Percentiles rank a stretch among this genome's conserved stretches.
These are phyloP conservation scores for Scelioninae gen. 1 DNA, from an alignment of 2,888 invertebrate species.

Conservation along the genomic window DNA sequence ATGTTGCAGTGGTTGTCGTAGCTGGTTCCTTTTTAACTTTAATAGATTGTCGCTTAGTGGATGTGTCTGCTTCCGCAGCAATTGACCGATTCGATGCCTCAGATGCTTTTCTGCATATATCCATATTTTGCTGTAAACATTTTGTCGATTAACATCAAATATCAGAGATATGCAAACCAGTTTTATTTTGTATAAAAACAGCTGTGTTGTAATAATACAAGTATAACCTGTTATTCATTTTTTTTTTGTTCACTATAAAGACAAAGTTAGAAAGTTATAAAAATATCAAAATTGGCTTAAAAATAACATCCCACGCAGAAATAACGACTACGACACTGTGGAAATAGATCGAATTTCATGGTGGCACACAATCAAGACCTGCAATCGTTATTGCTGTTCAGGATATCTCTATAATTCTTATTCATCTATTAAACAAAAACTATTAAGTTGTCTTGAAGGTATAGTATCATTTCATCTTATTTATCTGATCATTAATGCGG, in stretches of 20 bases:
- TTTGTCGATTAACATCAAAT: conserved; percentile 14
- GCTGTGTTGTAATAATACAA: neutral
- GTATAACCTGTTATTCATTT: conserved; percentile 31
- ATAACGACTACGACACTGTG: too few species aligned
- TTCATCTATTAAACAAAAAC: too few species aligned
- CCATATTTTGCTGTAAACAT: conserved; percentile 74
- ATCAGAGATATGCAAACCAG: conserved; percentile 8
- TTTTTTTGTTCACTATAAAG: too few species aligned
- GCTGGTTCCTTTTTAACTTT: conserved; percentile 85
- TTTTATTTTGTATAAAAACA: neutral
- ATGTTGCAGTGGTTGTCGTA: conserved; percentile 77
- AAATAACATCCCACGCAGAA: too few species aligned
- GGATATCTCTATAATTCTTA: too few species aligned
- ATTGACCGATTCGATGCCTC: conserved; percentile 81
- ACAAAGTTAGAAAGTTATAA: too few species aligned
- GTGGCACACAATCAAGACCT: too few species aligned
- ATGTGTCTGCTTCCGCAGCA: conserved; percentile 83
- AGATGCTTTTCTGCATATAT: conserved; percentile 81
- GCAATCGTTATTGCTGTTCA: too few species aligned
- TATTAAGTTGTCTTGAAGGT: neutral
- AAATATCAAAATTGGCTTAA: too few species aligned
- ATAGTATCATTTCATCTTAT: conserved; percentile 24
- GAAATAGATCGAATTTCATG: too few species aligned
- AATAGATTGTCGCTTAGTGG: conserved; percentile 80
- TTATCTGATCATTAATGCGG: conserved; percentile 26